These are phyloP conservation scores for Anguilla megastoma DNA, from an alignment of 2,797 vertebrate genomes.

Conservation along the genomic window DNA sequence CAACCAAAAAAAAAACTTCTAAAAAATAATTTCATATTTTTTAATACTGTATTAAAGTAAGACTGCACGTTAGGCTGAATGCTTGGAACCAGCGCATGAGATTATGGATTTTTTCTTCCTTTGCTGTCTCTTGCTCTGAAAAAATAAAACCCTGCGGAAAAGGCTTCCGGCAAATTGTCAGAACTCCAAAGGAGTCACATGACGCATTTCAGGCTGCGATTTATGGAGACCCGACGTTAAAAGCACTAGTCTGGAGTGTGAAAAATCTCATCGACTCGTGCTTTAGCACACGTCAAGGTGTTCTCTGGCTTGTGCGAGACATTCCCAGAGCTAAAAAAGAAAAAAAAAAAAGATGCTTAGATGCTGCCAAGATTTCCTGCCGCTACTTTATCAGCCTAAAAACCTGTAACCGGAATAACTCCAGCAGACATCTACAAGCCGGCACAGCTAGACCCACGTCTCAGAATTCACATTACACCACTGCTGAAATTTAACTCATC, in stretches of 20 bases:
- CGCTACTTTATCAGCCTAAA: not conserved
- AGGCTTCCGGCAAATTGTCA: not conserved
- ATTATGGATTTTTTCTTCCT: not conserved
- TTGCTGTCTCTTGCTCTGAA: not conserved
- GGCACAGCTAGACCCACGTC: slow-evolving; percentile 47
- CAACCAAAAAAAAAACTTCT: not conserved
- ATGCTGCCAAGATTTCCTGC: not conserved
- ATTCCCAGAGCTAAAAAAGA: not conserved
- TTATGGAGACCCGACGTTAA: not conserved
- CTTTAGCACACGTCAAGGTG: not conserved
- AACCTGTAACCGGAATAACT: slow-evolving; percentile 21
- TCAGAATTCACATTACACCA: slow-evolving; percentile 54
- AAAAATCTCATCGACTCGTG: not conserved
- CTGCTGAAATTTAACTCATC: slow-evolving; percentile 48
- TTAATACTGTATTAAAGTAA: not conserved
- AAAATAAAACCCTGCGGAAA: not conserved
- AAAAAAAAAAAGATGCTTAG: not conserved
- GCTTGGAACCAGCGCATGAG: not conserved
- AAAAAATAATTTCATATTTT: not conserved
- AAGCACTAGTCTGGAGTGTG: not conserved
- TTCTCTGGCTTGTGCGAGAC: not conserved
- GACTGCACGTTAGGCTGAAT: not conserved
- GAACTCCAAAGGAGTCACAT: not conserved
- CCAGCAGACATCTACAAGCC: slow-evolving; percentile 51
- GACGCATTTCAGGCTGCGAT: not conserved